A percentile compares a stretch with the other conserved stretches of the same genome.
Evolutionary conservation across 2,113 vertebrate species (phyloP).

Genomic region (Syngnathoides biaculeatus): DNA sequence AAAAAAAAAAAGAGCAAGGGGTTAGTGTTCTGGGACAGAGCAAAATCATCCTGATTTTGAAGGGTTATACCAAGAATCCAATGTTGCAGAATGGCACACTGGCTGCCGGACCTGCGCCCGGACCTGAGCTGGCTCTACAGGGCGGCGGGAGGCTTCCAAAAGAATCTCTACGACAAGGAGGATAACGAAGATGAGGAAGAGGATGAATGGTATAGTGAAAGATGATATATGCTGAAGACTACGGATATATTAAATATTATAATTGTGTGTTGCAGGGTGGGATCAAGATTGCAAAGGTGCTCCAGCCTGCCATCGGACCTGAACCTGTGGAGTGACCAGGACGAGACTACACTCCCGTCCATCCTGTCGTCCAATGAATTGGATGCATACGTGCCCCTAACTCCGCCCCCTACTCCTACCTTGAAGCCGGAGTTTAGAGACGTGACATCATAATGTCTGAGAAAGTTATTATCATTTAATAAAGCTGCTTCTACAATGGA

Average conservation of each 20-base stretch:
- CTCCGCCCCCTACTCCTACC: slow-evolving; percentile 37
- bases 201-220: slow-evolving; percentile 16
- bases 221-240: not conserved
- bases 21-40: not conserved
- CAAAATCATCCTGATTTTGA: not conserved
- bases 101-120: slow-evolving; percentile 44
- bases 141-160: slow-evolving; percentile 24
- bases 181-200: slow-evolving; percentile 5
- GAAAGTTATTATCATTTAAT: not conserved
- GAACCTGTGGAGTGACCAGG: slow-evolving; percentile 11
- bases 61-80: not conserved
- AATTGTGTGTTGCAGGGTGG: slow-evolving; percentile 19
- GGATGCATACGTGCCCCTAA: slow-evolving; percentile 3
- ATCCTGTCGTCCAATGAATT: not conserved
- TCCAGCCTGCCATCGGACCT: slow-evolving; percentile 35
- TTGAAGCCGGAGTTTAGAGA: slow-evolving; percentile 3
- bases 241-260: not conserved
- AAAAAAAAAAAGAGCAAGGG: not conserved
- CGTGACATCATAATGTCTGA: not conserved
- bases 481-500: not conserved
- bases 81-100: slow-evolving; percentile 39
- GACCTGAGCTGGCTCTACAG: slow-evolving; percentile 43
- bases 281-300: slow-evolving; percentile 9
- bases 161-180: not conserved
- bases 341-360: slow-evolving; percentile 2